Conservation (phyloP, 2,888 invertebrate genomes). For the Xanthorhoe designata region DNA sequence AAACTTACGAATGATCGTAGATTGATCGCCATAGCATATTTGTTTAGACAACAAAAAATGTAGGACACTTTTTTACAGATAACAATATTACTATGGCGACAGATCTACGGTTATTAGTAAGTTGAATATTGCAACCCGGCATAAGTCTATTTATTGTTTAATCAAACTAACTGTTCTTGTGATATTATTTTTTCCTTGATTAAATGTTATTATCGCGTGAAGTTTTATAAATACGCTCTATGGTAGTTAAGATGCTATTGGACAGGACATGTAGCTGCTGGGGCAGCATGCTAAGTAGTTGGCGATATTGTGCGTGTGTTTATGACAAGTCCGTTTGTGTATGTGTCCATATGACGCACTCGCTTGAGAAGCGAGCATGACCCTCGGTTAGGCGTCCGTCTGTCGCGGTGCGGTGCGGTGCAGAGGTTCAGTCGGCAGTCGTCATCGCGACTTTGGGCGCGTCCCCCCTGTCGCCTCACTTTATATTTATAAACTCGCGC, state of each 20-base stretch:
- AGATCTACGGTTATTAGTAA: no score
- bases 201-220: slow-evolving; percentile 15
- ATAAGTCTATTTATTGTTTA: slow-evolving; percentile 11
- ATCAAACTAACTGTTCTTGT: background rate
- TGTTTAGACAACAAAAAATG: no score
- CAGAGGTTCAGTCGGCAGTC: slow-evolving; percentile 63
- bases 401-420: slow-evolving; percentile 59
- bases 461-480: slow-evolving; percentile 78
- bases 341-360: slow-evolving; percentile 70
- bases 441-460: slow-evolving; percentile 74
- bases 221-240: slow-evolving; percentile 23
- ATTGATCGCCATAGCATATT: no score
- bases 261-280: slow-evolving; percentile 56
- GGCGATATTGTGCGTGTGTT: slow-evolving; percentile 62
- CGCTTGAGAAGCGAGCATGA: slow-evolving; percentile 64
- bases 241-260: slow-evolving; percentile 41
- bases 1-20: no score
- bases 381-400: slow-evolving; percentile 61
- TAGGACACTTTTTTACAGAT: no score
- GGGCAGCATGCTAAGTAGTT: slow-evolving; percentile 70
- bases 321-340: slow-evolving; percentile 57
- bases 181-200: slow-evolving; percentile 12
- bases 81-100: no score
- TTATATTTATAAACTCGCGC: slow-evolving; percentile 78
- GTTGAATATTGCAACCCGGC: no score